Conservation (phyloP, 2,888 invertebrate genomes). For the Sinodicranocentrus sp. region DNA sequence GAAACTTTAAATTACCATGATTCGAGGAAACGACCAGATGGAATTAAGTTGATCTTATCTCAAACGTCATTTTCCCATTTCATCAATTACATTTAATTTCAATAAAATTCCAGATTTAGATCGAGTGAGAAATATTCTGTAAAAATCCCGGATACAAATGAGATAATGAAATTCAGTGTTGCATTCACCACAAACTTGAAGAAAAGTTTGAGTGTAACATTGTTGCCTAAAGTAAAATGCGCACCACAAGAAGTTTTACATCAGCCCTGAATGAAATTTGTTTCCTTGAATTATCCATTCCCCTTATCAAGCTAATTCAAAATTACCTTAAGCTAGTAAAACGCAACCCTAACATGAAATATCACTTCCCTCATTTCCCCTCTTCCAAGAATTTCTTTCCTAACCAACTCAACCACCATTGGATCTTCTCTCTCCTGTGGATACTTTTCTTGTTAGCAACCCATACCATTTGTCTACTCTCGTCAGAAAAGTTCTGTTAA, state of each 20-base stretch:
- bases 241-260: too few species aligned
- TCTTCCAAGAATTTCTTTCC: slow-evolving; percentile 25
- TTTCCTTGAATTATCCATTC: background rate
- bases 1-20: background rate
- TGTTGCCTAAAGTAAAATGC: too few species aligned
- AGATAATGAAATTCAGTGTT: too few species aligned
- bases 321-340: background rate
- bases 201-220: too few species aligned
- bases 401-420: too few species aligned
- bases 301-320: slow-evolving; percentile 10
- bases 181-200: too few species aligned
- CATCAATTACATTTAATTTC: too few species aligned
- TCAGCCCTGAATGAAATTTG: slow-evolving; percentile 12
- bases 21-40: slow-evolving; percentile 39
- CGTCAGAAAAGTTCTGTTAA: slow-evolving; percentile 10
- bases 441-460: slow-evolving; percentile 27
- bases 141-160: too few species aligned
- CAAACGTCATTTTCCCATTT: too few species aligned
- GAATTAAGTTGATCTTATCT: background rate
- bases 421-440: slow-evolving; percentile 28
- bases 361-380: slow-evolving; percentile 21
- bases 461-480: background rate
- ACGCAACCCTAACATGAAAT: slow-evolving; percentile 4
- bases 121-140: too few species aligned
- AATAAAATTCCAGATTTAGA: too few species aligned